These are phyloP conservation scores for Limenitis camilla DNA, from an alignment of 2,888 invertebrate species.

Conservation along the genomic window DNA sequence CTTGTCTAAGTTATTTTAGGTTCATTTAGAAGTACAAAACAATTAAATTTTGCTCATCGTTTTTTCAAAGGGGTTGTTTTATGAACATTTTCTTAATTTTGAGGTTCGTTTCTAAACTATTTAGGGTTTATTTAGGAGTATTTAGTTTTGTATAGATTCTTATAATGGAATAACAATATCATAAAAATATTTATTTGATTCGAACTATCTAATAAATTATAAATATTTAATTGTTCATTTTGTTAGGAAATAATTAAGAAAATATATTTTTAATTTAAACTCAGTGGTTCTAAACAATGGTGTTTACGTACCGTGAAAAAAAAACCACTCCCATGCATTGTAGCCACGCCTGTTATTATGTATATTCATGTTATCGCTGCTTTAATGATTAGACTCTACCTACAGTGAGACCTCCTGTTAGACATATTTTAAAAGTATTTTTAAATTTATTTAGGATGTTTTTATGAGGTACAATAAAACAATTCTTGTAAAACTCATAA, in stretches of 20 bases:
- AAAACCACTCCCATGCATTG: slow-evolving; percentile 51
- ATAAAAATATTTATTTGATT: neutral
- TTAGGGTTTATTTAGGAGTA: neutral
- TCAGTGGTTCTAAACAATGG: slow-evolving; percentile 18
- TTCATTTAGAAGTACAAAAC: too few species aligned
- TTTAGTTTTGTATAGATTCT: too few species aligned
- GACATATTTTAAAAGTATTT: too few species aligned
- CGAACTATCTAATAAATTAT: neutral
- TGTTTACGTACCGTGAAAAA: slow-evolving; percentile 49
- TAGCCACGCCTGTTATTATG: slow-evolving; percentile 49
- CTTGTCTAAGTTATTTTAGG: too few species aligned
- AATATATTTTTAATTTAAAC: neutral
- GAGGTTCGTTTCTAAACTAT: neutral
- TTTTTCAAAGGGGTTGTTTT: too few species aligned
- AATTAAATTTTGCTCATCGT: too few species aligned
- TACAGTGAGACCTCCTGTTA: too few species aligned
- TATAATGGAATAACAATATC: too few species aligned
- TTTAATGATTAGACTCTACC: too few species aligned
- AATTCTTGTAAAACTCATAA: too few species aligned
- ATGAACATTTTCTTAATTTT: neutral
- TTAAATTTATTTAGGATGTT: too few species aligned
- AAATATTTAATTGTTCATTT: neutral
- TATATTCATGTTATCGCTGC: slow-evolving; percentile 24
- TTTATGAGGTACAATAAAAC: too few species aligned
- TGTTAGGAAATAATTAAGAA: neutral